Evolutionary conservation across 2,113 vertebrate species (phyloP).

Genomic region (Martes martes): DNA sequence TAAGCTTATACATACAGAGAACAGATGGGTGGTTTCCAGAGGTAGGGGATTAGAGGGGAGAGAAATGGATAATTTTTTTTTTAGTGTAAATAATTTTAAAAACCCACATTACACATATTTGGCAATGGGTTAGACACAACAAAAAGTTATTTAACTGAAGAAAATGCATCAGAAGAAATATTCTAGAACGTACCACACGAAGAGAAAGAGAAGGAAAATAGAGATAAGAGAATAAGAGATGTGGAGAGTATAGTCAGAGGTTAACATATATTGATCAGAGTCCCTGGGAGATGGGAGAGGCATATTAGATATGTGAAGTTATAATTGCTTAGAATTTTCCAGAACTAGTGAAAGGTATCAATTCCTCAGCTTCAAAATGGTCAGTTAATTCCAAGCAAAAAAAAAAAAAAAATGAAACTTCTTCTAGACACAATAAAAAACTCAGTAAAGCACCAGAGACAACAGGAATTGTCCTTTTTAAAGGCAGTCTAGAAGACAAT

Average conservation of each 20-base stretch:
- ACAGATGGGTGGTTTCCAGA: not conserved
- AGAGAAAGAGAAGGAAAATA: not conserved
- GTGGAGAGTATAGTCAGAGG: not conserved
- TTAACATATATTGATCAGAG: not conserved
- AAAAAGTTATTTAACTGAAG: not conserved
- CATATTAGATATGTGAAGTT: not conserved
- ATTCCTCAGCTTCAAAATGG: not conserved
- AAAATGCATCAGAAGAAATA: not conserved
- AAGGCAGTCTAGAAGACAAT: not conserved
- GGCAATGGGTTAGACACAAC: not conserved
- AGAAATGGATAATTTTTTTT: not conserved
- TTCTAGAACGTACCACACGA: not conserved
- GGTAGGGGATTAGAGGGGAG: not conserved
- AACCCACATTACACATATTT: not conserved
- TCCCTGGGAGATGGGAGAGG: not conserved
- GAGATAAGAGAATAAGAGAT: not conserved
- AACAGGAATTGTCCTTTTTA: not conserved
- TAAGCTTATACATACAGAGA: not conserved
- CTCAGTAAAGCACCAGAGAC: not conserved
- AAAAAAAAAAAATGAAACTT: not conserved
- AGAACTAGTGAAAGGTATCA: not conserved
- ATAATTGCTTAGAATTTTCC: not conserved
- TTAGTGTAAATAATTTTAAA: not conserved
- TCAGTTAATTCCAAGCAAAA: not conserved
- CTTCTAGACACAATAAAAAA: not conserved